A percentile compares a stretch with the other conserved stretches of the same genome.
These are phyloP conservation scores for Euura saliciscinereae DNA, from an alignment of 1,140 invertebrate genomes.

Conservation along the genomic window DNA sequence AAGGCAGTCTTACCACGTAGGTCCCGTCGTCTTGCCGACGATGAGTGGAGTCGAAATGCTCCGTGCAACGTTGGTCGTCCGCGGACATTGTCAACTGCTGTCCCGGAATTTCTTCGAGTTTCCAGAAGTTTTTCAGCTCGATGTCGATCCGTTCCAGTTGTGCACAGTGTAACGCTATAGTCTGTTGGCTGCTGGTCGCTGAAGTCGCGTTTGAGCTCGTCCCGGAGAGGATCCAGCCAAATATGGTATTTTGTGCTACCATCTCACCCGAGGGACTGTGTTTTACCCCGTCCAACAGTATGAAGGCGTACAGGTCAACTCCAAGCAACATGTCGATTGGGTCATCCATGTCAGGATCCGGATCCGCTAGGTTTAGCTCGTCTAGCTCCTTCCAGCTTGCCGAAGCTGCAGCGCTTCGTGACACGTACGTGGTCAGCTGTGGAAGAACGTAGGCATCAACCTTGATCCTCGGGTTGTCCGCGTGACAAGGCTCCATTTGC, in stretches of 20 bases:
- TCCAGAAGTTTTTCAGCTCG: too few species aligned
- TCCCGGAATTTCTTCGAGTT: conserved; percentile 9
- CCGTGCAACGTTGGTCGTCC: background rate
- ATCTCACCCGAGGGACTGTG: background rate
- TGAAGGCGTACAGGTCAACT: conserved; percentile 7
- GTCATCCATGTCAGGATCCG: background rate
- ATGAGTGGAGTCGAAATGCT: background rate
- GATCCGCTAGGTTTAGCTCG: too few species aligned
- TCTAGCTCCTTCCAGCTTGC: too few species aligned
- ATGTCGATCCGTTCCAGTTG: conserved; percentile 12
- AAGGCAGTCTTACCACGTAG: background rate
- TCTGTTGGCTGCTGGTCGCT: background rate
- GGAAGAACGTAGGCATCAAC: too few species aligned
- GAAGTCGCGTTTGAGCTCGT: conserved; percentile 4
- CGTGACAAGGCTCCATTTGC: too few species aligned
- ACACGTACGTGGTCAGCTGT: too few species aligned
- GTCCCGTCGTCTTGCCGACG: background rate
- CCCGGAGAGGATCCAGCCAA: conserved; percentile 21
- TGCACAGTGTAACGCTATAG: background rate
- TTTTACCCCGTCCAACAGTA: background rate
- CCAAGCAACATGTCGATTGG: conserved; percentile 12
- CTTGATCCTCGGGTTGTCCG: too few species aligned
- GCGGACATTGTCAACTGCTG: background rate
- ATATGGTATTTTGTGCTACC: conserved; percentile 20
- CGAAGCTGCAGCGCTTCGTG: too few species aligned